Base-by-base conservation (phyloP, 1,140 invertebrate genomes). In the Chymomyza costata region DNA sequence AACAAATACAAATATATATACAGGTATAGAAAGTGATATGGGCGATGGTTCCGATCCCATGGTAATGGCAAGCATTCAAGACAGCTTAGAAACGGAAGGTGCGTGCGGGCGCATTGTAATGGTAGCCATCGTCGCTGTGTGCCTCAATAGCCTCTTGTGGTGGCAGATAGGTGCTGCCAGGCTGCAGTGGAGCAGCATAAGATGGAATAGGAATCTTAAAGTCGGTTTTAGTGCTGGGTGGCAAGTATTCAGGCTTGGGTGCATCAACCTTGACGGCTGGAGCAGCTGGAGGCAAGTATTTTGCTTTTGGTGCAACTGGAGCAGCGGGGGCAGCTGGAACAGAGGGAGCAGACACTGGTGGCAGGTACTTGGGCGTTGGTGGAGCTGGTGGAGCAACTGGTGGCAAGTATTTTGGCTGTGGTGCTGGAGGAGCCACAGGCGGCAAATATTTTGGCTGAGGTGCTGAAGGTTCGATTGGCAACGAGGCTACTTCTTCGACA, bases 131-230 rank as follows among this genome's bases (percentile, higher is more conserved):
- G 6, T 74, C 68, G 16, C 58, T 58, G 39, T 70, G 47, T 10
- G 68, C 45, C 44, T 70, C 65, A 5, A 59, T 43, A n/a, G 65
- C 21, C 31, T 78, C 63, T 56, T 80, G 67, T 6, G 74, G 74
- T 6, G 74, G 76, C 68, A 80, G 49, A 16, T 80, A 80, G 5
- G 32, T 46, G 41, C 59, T 67, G 5, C 52, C 31, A 8, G 73
- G 71, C 3, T 52, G 71, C 21, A 82, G 43, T 0, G 80, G 78
- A 2, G 62, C 80, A 5, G 78, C 80, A 21, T 82, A 82, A n/a
- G 80, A 82, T n/a, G 80, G 80, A 16, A 82, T 74, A 11, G 80
- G 80, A 15, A 82, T 82, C 39, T 66, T 70, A 39, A 57, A 82
- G 18, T 17, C 60, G 32, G 68, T 58, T 41, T 43, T 32, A 7